phyloP scores from a whole-genome alignment of 1,140 invertebrate species.

The Drosophila chauvacae region DNA sequence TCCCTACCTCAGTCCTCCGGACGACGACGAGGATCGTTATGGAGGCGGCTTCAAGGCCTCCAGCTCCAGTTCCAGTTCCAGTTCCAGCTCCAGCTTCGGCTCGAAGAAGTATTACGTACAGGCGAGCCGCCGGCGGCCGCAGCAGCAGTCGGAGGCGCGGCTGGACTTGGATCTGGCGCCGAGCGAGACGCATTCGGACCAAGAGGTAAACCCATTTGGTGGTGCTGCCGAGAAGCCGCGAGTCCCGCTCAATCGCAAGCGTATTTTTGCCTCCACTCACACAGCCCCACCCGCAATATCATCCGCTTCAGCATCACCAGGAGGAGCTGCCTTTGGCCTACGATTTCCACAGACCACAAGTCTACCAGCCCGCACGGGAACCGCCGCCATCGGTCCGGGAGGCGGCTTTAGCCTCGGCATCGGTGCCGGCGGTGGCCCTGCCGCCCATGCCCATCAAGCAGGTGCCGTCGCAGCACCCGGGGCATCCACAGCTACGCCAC shows the following conservation, averaged over 20 bases:
- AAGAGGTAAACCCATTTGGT: conserved; percentile 82
- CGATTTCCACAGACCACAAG: conserved; percentile 70
- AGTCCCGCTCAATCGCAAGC: conserved; percentile 79
- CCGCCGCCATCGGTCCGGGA: conserved; percentile 34
- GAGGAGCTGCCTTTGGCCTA: conserved; percentile 46
- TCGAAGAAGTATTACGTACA: conserved; percentile 67
- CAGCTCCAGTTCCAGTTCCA: conserved; percentile 7
- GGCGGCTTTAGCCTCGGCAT: conserved; percentile 8
- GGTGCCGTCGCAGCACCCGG: conserved; percentile 38
- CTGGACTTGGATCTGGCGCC: conserved; percentile 71
- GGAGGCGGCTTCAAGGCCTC: conserved; percentile 51
- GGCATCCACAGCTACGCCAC: conserved; percentile 57
- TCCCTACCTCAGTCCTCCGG: conserved; percentile 77
- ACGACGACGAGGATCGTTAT: conserved; percentile 50
- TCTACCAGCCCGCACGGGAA: conserved; percentile 59
- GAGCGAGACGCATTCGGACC: conserved; percentile 73
- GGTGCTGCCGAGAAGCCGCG: conserved; percentile 72
- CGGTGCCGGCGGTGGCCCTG: conserved; percentile 48
- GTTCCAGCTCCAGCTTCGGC: conserved; percentile 20
- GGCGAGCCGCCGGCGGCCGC: conserved; percentile 59
- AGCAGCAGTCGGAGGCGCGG: conserved; percentile 62
- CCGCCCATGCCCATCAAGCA: conserved; percentile 85
- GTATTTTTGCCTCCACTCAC: conserved; percentile 83
- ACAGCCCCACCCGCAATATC: conserved; percentile 64
- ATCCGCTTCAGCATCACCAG: conserved; percentile 46